Base-by-base conservation (phyloP, 2,113 vertebrate genomes). In the Cebus imitator region DNA sequence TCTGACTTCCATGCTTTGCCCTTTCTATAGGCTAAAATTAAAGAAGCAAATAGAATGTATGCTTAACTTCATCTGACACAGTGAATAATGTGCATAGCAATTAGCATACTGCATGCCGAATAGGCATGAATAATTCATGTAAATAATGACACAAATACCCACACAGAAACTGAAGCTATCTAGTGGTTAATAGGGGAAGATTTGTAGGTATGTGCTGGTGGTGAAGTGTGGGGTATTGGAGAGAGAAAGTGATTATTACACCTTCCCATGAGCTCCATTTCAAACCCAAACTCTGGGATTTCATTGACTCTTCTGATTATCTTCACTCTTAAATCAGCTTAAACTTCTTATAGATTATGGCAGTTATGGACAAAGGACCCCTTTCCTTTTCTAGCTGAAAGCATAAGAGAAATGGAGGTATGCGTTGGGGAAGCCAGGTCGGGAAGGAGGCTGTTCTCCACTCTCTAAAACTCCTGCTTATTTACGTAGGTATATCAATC, bases 141-240 rank as follows among this genome's bases (percentile, higher is more conserved):
- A 45, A 93, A 55, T 84, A 75, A 93, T 25, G 55, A 76, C 52
- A 57, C 79, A 93, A 45, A 85, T 35, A 55, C 61, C 7, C 48
- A 58, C 3, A 72, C 40, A 37, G 87, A 84, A 80, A 45, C 9
- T 4, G 58, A 13, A 87, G 40, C n/a, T 55, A 35, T 27, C 70
- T 55, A 18, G 11, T 3, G 12, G 27, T n/a, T 61, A 66, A 52
- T 4, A 73, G 37, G 37, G n/a, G 55, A 66, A 91, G 37, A 45
- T 48, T 2, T 88, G 14, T 2, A 55, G 18, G 16, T 48, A 43
- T 45, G 16, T n/a, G 30, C 4, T 64, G 14, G 2, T 18, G 37
- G 13, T 37, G 18, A 66, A 2, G 7, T 11, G 57, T 21, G 21
- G 30, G 27, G 2, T 2, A 9, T 12, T 7, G 8, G 32, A 21